Evolutionary conservation across 2,113 vertebrate species (phyloP).

Genomic region (Colossoma macropomum): DNA sequence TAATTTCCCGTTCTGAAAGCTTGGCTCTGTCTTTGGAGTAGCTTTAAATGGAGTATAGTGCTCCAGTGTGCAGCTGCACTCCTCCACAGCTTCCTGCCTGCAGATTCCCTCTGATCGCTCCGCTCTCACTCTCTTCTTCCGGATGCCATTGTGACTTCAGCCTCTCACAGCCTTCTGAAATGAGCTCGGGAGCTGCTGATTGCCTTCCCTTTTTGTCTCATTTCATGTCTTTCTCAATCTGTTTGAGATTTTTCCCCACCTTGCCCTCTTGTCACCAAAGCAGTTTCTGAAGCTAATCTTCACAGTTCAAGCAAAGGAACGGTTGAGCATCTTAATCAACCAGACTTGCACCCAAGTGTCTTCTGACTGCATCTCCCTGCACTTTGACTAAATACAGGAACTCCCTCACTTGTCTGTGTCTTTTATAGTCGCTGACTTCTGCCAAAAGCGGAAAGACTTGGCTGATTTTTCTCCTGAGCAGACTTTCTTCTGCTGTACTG

Average conservation of each 20-base stretch:
- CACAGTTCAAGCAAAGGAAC: neutral
- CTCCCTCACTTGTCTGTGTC: neutral
- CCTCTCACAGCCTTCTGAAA: conserved; percentile 19
- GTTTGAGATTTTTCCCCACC: neutral
- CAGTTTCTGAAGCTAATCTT: conserved; percentile 31
- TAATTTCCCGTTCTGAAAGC: conserved; percentile 11
- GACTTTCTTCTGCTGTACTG: neutral
- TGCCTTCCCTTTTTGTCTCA: conserved; percentile 1
- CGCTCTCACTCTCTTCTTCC: conserved; percentile 9
- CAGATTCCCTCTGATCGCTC: conserved; percentile 11
- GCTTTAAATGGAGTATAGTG: conserved; percentile 13
- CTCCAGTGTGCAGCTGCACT: conserved; percentile 52
- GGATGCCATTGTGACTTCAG: conserved; percentile 26
- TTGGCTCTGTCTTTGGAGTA: conserved; percentile 18
- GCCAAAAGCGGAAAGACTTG: neutral
- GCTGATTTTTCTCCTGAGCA: neutral
- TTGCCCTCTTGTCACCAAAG: neutral
- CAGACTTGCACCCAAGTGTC: conserved; percentile 5
- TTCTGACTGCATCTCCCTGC: conserved; percentile 21
- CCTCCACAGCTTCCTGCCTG: conserved; percentile 50
- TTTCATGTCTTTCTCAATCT: conserved; percentile 21
- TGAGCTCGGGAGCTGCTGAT: conserved; percentile 24
- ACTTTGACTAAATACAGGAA: conserved; percentile 3
- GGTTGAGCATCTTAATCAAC: conserved; percentile 11
- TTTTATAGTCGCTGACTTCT: neutral